phyloP scores from a whole-genome alignment of 2,797 vertebrate genomes.

The Thripadectes ignobilis region DNA sequence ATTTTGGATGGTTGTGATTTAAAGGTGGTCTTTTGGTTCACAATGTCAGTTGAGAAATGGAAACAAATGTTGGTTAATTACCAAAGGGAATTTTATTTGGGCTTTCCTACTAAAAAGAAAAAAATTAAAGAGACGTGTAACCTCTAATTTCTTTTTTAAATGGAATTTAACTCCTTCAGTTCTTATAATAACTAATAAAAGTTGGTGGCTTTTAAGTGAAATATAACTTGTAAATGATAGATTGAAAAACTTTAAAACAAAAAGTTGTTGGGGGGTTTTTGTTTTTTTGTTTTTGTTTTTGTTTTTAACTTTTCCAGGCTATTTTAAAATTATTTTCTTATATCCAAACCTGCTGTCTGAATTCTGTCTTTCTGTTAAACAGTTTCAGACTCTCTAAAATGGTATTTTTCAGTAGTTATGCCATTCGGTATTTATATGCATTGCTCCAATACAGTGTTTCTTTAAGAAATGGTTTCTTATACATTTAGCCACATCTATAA shows the following conservation, averaged over 20 bases:
- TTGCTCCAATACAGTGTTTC: not conserved
- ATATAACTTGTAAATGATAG: not conserved
- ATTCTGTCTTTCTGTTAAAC: not conserved
- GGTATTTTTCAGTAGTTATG: not conserved
- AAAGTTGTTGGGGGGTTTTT: not conserved
- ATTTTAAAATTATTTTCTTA: not conserved
- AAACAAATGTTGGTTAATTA: not conserved
- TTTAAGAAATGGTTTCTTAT: conserved; percentile 34
- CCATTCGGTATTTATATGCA: conserved; percentile 3
- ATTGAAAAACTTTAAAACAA: not conserved
- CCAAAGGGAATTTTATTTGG: not conserved
- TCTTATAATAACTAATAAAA: not conserved
- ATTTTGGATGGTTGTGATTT: not conserved
- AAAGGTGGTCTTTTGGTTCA: not conserved
- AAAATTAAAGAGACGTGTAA: not conserved
- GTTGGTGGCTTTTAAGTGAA: not conserved
- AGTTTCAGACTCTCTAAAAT: not conserved
- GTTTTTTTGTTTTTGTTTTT: not conserved
- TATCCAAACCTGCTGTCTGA: not conserved
- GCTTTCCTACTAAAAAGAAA: not conserved
- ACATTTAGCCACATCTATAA: conserved; percentile 27
- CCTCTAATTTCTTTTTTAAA: not conserved
- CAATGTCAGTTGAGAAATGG: not conserved
- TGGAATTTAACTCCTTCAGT: not conserved
- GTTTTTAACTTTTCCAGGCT: not conserved